Evolutionary conservation across 2,888 invertebrate genomes (phyloP).

Genomic region (Noctua comes): DNA sequence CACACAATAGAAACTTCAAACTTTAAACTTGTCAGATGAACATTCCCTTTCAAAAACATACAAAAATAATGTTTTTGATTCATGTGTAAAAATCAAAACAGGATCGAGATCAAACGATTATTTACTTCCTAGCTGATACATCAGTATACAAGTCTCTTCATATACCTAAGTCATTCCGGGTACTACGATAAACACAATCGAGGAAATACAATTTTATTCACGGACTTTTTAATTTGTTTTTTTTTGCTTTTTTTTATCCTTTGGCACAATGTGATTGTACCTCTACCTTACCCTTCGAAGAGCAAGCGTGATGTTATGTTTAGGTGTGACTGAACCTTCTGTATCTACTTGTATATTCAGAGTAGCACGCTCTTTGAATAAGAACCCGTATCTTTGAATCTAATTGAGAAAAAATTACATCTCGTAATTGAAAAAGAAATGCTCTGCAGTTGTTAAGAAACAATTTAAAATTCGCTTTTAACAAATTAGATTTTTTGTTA

Average conservation of each 20-base stretch:
- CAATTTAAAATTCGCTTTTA: constrained; percentile 18
- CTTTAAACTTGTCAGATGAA: too few species aligned
- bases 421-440: constrained; percentile 40
- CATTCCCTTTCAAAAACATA: too few species aligned
- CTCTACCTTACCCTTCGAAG: background rate
- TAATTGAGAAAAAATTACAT: constrained; percentile 30
- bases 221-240: too few species aligned
- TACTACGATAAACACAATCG: background rate
- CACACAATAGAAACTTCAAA: background rate
- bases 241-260: too few species aligned
- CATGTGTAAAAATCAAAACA: background rate
- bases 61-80: background rate
- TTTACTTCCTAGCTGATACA: background rate
- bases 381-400: constrained; percentile 24
- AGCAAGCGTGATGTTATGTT: background rate
- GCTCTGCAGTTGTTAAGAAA: constrained; percentile 5
- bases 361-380: constrained; percentile 27
- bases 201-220: background rate
- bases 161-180: background rate
- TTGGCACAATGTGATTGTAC: too few species aligned
- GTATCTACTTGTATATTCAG: background rate
- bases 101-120: background rate
- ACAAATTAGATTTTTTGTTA: constrained; percentile 1
- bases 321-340: constrained; percentile 18
- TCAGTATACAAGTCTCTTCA: background rate